Conservation (phyloP, 2,888 invertebrate genomes). For the Eledona agricola region DNA sequence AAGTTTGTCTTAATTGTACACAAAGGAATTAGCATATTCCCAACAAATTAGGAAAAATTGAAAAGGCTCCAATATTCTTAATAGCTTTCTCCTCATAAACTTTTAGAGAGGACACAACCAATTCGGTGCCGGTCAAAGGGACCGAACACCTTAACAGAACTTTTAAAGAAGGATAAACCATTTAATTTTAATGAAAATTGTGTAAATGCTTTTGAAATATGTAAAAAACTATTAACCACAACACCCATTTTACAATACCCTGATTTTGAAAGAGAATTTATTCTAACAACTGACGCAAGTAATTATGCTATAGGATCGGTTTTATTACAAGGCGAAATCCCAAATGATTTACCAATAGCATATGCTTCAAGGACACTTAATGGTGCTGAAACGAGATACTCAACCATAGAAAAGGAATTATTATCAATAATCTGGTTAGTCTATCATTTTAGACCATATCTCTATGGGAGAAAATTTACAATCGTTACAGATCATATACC, state of each 20-base stretch:
- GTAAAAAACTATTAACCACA: slow-evolving; percentile 29
- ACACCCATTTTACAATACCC: slow-evolving; percentile 43
- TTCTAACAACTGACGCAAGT: slow-evolving; percentile 48
- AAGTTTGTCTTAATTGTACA: no score
- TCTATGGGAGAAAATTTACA: no score
- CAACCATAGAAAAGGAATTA: slow-evolving; percentile 35
- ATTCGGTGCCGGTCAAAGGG: no score
- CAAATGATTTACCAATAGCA: slow-evolving; percentile 47
- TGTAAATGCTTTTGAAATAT: slow-evolving; percentile 30
- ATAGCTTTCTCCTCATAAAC: no score
- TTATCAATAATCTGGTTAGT: slow-evolving; percentile 36
- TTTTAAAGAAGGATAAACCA: slow-evolving; percentile 32
- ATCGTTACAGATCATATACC: no score
- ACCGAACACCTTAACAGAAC: slow-evolving; percentile 44
- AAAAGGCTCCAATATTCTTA: no score
- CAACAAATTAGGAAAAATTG: no score
- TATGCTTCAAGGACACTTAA: slow-evolving; percentile 48
- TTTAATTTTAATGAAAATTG: slow-evolving; percentile 5
- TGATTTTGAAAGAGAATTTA: slow-evolving; percentile 45
- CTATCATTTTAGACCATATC: no score
- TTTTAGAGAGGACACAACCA: no score
- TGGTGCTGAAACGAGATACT: slow-evolving; percentile 34
- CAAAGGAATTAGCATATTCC: no score
- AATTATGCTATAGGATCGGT: slow-evolving; percentile 45
- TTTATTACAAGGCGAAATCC: slow-evolving; percentile 47